Percentiles rank a stretch among this genome's conserved stretches.
phyloP scores from a whole-genome alignment of 2,797 vertebrate genomes.

The Lepus oiostolus region DNA sequence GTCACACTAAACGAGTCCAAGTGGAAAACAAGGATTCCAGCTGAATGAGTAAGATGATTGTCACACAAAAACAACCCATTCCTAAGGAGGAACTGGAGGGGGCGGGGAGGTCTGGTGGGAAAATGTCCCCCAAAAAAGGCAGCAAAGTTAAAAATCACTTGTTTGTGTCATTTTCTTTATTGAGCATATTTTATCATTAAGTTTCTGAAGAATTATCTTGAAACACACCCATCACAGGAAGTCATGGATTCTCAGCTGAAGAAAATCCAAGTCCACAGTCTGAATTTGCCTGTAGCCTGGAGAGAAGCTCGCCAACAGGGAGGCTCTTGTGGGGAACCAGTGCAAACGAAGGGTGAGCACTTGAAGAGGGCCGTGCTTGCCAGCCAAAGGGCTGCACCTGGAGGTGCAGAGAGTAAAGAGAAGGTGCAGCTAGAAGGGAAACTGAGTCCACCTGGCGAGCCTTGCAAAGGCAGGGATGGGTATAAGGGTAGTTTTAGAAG shows the following conservation, averaged over 20 bases:
- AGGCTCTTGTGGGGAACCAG: background rate
- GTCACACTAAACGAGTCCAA: background rate
- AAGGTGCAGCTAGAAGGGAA: background rate
- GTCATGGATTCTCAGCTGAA: background rate
- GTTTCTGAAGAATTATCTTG: slow-evolving; percentile 18
- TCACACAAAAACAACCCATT: background rate
- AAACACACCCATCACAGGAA: slow-evolving; percentile 27
- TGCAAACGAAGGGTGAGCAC: background rate
- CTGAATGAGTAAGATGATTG: background rate
- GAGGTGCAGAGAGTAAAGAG: background rate
- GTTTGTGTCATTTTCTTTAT: background rate
- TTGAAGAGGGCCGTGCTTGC: background rate
- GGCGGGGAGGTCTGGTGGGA: background rate
- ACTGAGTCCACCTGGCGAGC: background rate
- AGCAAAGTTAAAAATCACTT: slow-evolving; percentile 4
- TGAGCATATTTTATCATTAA: background rate
- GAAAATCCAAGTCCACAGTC: slow-evolving; percentile 1
- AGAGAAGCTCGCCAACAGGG: background rate
- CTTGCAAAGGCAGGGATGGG: background rate
- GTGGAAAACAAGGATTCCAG: background rate
- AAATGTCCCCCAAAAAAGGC: slow-evolving; percentile 44
- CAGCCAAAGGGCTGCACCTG: background rate
- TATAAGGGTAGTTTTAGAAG: background rate
- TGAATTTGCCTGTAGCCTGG: background rate
- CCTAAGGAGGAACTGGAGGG: slow-evolving; percentile 27